Conservation (phyloP, 2,888 invertebrate genomes). For the Xestia sexstrigata region DNA sequence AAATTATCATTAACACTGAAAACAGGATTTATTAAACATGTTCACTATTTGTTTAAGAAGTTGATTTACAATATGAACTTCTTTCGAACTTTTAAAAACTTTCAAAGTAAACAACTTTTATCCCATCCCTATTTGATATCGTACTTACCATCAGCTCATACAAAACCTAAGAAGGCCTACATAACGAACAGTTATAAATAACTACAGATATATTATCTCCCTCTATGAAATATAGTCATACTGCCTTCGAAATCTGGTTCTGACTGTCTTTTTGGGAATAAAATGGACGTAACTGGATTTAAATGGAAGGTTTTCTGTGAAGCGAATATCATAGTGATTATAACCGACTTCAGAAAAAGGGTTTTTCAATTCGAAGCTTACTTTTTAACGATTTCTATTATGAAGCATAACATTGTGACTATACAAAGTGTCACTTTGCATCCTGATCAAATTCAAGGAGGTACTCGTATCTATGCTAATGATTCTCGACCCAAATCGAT, state of each 20-base stretch:
- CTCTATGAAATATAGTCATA: conserved; percentile 27
- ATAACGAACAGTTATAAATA: conserved; percentile 54
- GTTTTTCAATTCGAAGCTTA: neutral
- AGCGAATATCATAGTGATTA: neutral
- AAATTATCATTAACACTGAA: too few relatives aligned
- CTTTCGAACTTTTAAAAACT: neutral
- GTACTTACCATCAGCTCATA: conserved; percentile 50
- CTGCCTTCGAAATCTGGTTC: conserved; percentile 15
- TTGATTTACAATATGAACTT: too few relatives aligned
- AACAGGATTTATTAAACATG: too few relatives aligned
- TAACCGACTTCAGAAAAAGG: neutral
- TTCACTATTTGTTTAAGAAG: too few relatives aligned
- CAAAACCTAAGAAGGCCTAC: conserved; percentile 53
- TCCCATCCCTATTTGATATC: conserved; percentile 55
- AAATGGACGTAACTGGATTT: conserved; percentile 12
- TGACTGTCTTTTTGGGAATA: neutral
- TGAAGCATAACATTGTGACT: too few relatives aligned
- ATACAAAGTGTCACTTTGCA: too few relatives aligned
- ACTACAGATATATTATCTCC: conserved; percentile 15
- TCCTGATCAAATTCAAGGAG: too few relatives aligned
- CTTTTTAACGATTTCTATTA: neutral
- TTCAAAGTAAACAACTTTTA: neutral
- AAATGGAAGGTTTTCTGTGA: neutral
- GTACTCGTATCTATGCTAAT: too few relatives aligned
- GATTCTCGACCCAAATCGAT: too few relatives aligned